A percentile compares a stretch with the other conserved stretches of the same genome.
These are phyloP conservation scores for Camponotus fellah DNA, from an alignment of 2,888 invertebrate species.

Conservation along the genomic window DNA sequence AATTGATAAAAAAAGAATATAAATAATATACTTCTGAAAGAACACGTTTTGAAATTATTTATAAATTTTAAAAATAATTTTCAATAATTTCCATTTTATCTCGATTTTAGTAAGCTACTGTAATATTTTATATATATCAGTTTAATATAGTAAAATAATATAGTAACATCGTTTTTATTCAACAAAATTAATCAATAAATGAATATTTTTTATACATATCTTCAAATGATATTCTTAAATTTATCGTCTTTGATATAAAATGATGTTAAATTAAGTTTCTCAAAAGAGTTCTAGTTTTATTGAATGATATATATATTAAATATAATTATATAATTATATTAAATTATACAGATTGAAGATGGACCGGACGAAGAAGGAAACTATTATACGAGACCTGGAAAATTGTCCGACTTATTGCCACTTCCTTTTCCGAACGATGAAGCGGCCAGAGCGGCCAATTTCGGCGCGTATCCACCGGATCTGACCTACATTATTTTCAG, in stretches of 20 bases:
- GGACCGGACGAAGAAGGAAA: conserved; percentile 95
- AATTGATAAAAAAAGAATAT: background rate
- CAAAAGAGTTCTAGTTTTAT: background rate
- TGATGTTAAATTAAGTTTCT: background rate
- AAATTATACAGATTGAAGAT: conserved; percentile 89
- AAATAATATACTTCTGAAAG: background rate
- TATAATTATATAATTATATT: no score
- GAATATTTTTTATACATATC: background rate
- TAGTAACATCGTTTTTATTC: no score
- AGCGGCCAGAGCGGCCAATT: conserved; percentile 98
- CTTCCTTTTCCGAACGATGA: conserved; percentile 97
- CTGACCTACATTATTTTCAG: conserved; percentile 94
- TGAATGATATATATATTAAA: background rate
- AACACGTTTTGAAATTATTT: background rate
- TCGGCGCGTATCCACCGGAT: conserved; percentile 98
- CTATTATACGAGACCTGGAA: conserved; percentile 96
- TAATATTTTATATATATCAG: background rate
- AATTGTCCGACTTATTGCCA: conserved; percentile 95
- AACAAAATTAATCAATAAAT: background rate
- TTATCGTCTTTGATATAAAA: conserved; percentile 2
- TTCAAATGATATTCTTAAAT: background rate
- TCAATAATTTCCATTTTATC: background rate
- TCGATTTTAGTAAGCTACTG: background rate
- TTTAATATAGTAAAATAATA: conserved; percentile 6
- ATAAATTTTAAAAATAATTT: background rate